Base-by-base conservation (phyloP, 2,888 invertebrate species). In the Odontocerum albicorne region DNA sequence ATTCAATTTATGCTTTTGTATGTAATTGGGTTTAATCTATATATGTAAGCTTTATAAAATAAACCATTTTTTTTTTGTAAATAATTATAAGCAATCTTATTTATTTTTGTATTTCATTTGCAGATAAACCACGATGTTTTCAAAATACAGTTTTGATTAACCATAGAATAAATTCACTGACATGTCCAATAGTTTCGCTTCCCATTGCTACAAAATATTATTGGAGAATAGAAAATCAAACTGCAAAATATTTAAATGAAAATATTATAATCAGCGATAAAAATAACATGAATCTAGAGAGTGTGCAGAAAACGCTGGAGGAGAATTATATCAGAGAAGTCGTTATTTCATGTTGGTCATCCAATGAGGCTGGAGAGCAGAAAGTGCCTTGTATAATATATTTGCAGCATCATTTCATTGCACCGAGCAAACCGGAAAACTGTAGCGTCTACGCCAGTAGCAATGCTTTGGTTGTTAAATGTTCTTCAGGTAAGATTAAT, bases 91-190 rank as follows among this genome's bases (percentile, higher is more conserved):
- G 16, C 10, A 46, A 49, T 33, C 10, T 22, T 44, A 35, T 21
- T 17, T 10, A 33, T 17, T 12, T 12, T 19, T 40, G 15, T 16
- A n/a, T 27, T 38, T 15, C 1, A 17, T 20, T 58, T 60, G 21
- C 44, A 61, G 61, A 55, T 56, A 56, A 46, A 20, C 61, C 61
- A 22, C 49, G 20, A 32, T 61, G 61, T 33, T 22, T 47, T 2
- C 27, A 38, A 21, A 45, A 55, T 12, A 40, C 15, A 12, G 31
- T 47, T 35, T 40, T 53, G n/a, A 32, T 44, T 13, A 33, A 27
- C 10, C 42, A 20, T 20, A 27, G 43, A 51, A 47, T 22, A 4
- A 12, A 27, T 3, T 43, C 51, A 13, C 16, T 57, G 7, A 36
- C 43, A 6, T 61, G 61, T 31, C 61, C 57, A 2, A 32, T 61